Conservation (phyloP, 2,113 vertebrate genomes). For the Notothenia coriiceps region DNA sequence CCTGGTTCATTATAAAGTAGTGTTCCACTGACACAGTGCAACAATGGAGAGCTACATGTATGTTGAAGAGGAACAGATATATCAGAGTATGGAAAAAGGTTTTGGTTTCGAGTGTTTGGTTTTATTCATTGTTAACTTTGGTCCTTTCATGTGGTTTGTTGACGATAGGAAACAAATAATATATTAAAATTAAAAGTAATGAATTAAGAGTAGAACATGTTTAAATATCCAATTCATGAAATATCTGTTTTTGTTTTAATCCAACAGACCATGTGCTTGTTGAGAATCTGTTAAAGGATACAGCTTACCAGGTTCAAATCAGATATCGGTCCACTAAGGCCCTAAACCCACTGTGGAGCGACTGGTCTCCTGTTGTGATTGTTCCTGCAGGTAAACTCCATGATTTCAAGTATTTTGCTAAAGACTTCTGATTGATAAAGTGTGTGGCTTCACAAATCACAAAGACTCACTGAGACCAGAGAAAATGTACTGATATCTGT, state of each 20-base stretch:
- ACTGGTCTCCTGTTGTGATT: slow-evolving; percentile 60
- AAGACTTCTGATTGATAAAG: too few species aligned
- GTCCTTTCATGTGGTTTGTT: neutral
- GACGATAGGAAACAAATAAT: neutral
- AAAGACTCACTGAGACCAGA: too few species aligned
- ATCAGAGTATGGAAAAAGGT: neutral
- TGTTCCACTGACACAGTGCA: neutral
- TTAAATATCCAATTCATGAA: neutral
- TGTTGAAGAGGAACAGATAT: neutral
- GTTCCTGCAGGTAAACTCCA: slow-evolving; percentile 72
- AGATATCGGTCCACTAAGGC: slow-evolving; percentile 58
- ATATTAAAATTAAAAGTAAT: neutral
- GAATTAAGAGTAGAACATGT: neutral
- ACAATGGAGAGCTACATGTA: neutral
- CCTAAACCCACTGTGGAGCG: slow-evolving; percentile 68
- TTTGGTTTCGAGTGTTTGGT: neutral
- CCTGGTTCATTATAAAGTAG: neutral
- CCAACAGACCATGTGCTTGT: slow-evolving; percentile 54
- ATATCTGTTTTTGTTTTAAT: slow-evolving; percentile 1
- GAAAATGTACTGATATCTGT: too few species aligned
- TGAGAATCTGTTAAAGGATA: slow-evolving; percentile 41
- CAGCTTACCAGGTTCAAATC: slow-evolving; percentile 61
- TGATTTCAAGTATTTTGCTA: neutral
- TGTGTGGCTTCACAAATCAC: neutral
- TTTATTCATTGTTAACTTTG: neutral